A percentile compares a stretch with the other conserved stretches of the same genome.
These are phyloP conservation scores for Microhierax caerulescens DNA, from an alignment of 2,797 vertebrate genomes.

Conservation along the genomic window DNA sequence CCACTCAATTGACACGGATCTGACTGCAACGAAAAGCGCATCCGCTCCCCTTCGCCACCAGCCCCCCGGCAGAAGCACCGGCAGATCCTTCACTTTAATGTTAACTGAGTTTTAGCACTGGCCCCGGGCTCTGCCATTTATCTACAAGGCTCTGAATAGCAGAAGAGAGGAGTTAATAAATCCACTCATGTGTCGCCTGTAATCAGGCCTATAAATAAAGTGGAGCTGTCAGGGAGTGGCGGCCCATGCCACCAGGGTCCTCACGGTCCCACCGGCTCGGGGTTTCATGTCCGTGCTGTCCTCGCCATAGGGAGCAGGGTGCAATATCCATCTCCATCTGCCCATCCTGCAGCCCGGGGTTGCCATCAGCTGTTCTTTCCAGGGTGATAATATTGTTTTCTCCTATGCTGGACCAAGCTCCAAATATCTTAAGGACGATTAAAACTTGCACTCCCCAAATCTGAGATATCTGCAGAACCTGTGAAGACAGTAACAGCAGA, in stretches of 20 bases:
- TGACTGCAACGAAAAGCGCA: slow-evolving; percentile 2
- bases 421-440: background rate
- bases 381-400: background rate
- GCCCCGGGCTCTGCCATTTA: slow-evolving; percentile 50
- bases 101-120: slow-evolving; percentile 39
- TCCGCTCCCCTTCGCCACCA: background rate
- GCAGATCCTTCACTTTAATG: slow-evolving; percentile 63
- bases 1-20: background rate
- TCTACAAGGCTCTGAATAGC: slow-evolving; percentile 7
- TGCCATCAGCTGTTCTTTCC: background rate
- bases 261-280: fast-evolving
- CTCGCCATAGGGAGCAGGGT: background rate
- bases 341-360: fast-evolving
- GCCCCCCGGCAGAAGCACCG: background rate
- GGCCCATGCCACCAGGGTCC: background rate
- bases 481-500: background rate
- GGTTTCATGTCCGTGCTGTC: background rate
- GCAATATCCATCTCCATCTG: background rate
- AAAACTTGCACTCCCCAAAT: background rate
- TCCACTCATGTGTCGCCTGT: slow-evolving; percentile 33
- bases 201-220: slow-evolving; percentile 46
- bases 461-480: background rate
- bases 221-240: background rate
- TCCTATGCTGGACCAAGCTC: background rate
- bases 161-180: slow-evolving; percentile 60